A percentile compares a stretch with the other conserved stretches of the same genome.
These are phyloP conservation scores for Chromis chromis DNA, from an alignment of 2,797 vertebrate genomes.

Conservation along the genomic window DNA sequence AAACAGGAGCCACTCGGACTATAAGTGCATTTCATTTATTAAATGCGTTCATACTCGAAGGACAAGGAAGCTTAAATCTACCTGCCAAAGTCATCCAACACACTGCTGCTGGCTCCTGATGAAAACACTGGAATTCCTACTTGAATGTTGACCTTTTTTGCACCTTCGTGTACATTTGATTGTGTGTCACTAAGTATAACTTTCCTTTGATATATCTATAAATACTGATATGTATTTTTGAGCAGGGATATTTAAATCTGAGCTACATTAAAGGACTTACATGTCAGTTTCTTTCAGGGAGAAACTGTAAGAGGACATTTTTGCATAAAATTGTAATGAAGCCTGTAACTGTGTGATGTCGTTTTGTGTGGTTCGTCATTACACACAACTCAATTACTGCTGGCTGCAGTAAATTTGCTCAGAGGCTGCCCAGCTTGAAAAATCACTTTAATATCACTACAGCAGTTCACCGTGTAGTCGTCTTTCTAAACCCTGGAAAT, in stretches of 20 bases:
- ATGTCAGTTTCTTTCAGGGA: neutral
- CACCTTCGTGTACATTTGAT: neutral
- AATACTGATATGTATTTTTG: neutral
- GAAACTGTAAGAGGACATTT: neutral
- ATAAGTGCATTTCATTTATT: neutral
- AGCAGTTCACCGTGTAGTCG: neutral
- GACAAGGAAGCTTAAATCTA: neutral
- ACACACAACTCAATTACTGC: neutral
- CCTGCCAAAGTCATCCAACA: slow-evolving; percentile 19
- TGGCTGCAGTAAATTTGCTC: neutral
- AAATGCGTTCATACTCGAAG: neutral
- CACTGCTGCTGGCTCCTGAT: neutral
- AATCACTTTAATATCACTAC: slow-evolving; percentile 12
- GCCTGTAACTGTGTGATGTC: neutral
- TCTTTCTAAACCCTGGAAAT: neutral
- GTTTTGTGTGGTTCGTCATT: neutral
- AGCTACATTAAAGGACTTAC: neutral
- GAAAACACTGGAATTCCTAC: neutral
- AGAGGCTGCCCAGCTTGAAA: neutral
- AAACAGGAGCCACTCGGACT: neutral
- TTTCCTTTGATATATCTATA: slow-evolving; percentile 1
- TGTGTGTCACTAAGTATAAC: neutral
- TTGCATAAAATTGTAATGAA: slow-evolving; percentile 13
- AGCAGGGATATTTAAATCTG: neutral
- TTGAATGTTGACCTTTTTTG: slow-evolving; percentile 15